Evolutionary conservation across 2,888 invertebrate genomes (phyloP).

Genomic region (Polydrusus tereticollis): DNA sequence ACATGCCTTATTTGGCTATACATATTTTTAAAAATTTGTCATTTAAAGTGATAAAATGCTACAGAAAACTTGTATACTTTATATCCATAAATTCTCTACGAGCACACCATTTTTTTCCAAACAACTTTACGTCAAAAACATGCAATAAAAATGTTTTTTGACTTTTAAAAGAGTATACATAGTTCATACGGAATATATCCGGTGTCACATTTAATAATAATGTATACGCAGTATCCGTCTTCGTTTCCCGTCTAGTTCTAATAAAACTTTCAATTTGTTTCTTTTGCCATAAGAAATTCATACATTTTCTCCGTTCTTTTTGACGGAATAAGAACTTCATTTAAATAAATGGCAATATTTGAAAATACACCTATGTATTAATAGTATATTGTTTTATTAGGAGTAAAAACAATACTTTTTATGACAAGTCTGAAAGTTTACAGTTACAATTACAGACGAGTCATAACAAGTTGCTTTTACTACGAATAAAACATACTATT

Average conservation of each 20-base stretch:
- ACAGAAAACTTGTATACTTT: neutral
- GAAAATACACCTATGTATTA: too few relatives aligned
- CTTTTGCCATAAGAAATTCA: neutral
- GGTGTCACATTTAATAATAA: neutral
- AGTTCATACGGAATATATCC: neutral
- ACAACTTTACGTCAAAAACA: neutral
- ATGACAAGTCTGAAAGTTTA: too few relatives aligned
- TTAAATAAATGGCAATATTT: too few relatives aligned
- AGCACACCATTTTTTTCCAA: neutral
- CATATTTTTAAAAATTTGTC: too few relatives aligned
- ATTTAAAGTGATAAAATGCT: neutral
- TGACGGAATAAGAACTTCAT: too few relatives aligned
- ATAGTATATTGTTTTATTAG: too few relatives aligned
- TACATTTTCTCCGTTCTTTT: neutral
- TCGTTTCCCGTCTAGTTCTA: neutral
- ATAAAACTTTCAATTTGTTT: neutral
- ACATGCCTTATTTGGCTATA: too few relatives aligned
- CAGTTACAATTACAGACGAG: too few relatives aligned
- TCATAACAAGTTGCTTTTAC: too few relatives aligned
- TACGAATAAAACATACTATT: too few relatives aligned
- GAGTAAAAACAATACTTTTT: too few relatives aligned
- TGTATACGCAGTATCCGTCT: neutral
- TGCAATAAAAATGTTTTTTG: neutral
- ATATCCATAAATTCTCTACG: neutral
- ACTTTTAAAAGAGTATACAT: neutral